These are phyloP conservation scores for Helicoverpa assulta DNA, from an alignment of 2,888 invertebrate genomes.

Conservation along the genomic window DNA sequence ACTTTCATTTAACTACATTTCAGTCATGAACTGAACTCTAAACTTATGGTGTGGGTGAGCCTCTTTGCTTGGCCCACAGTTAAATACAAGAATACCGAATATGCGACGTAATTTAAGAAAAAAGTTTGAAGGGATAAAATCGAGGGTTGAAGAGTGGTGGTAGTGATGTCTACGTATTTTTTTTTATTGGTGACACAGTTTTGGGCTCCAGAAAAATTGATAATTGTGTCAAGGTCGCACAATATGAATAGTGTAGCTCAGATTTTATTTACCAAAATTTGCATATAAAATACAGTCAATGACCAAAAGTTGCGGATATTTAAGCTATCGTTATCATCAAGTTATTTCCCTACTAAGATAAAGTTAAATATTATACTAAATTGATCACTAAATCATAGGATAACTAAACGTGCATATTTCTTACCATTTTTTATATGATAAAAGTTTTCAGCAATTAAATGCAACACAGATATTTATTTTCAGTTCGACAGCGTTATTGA, in stretches of 20 bases:
- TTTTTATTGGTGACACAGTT: background rate
- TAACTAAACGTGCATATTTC: background rate
- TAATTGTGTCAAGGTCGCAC: slow-evolving; percentile 14
- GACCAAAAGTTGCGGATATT: background rate
- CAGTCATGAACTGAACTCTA: too few relatives aligned
- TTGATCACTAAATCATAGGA: background rate
- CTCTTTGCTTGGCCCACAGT: too few relatives aligned
- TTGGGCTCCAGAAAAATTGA: background rate
- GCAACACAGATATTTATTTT: background rate
- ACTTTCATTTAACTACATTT: too few relatives aligned
- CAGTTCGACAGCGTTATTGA: background rate
- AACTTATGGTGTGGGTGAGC: too few relatives aligned
- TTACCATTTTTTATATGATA: background rate
- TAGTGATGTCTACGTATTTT: background rate
- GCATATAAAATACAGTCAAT: background rate
- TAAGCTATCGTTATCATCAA: background rate
- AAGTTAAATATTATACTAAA: background rate
- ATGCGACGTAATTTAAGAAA: too few relatives aligned
- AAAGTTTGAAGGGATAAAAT: slow-evolving; percentile 7
- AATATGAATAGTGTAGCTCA: background rate
- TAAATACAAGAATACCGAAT: too few relatives aligned
- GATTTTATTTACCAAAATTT: slow-evolving; percentile 8
- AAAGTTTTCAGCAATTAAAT: too few relatives aligned
- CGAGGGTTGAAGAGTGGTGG: background rate
- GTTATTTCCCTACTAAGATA: background rate